phyloP scores from a whole-genome alignment of 2,888 invertebrate genomes.

The Cephus spinipes region DNA sequence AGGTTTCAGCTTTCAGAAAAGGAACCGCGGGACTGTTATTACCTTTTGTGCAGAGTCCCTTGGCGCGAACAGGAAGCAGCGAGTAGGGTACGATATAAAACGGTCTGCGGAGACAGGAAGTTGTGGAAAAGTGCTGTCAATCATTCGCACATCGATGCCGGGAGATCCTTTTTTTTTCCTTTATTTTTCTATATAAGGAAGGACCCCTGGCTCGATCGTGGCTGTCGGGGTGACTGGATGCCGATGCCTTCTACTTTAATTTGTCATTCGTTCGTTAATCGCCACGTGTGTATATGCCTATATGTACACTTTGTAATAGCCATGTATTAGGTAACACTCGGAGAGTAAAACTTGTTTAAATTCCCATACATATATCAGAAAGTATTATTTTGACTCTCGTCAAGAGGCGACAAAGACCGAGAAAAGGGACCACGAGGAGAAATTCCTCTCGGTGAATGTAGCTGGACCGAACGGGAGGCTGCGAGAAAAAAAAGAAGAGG shows the following conservation, averaged over 20 bases:
- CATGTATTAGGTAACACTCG: background rate
- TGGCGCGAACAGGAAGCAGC: constrained; percentile 22
- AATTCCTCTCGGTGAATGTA: background rate
- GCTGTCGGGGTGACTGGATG: background rate
- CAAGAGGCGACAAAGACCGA: background rate
- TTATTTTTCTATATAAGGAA: background rate
- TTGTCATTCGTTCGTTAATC: background rate
- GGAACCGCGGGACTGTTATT: constrained; percentile 8
- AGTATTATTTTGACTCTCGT: background rate
- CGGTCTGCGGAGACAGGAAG: constrained; percentile 10
- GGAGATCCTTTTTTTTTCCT: background rate
- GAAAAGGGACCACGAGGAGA: background rate
- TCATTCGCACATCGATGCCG: constrained; percentile 1
- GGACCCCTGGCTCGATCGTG: background rate
- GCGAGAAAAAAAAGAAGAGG: constrained; percentile 25
- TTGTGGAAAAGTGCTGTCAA: constrained; percentile 18
- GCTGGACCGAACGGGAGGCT: constrained; percentile 13
- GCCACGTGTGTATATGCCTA: background rate
- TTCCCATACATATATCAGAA: background rate
- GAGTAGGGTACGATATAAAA: background rate
- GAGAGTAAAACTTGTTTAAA: background rate
- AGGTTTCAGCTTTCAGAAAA: constrained; percentile 33
- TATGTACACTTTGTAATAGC: background rate
- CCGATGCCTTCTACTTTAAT: background rate
- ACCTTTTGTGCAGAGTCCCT: constrained; percentile 13